Evolutionary conservation across 2,797 vertebrate genomes (phyloP), one percentile per base, ranked within the genome.

Genomic region (Cetoscarus ocellatus): DNA sequence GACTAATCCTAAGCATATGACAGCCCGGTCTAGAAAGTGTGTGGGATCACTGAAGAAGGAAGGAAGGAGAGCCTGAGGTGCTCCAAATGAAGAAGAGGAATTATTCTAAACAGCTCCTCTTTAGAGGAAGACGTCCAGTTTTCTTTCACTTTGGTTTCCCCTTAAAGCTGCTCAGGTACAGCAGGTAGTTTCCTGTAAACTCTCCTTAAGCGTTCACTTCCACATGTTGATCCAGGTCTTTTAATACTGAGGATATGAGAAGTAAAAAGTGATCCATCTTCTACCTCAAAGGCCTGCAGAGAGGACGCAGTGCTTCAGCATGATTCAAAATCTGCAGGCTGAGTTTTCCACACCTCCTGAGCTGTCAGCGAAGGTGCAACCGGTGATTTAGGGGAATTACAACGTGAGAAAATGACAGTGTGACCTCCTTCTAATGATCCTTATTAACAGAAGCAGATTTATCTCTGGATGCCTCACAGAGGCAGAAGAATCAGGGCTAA

Each of bases 1-100:
- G 68, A 56, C 75, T 87, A 90, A 91, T 89, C 82, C 79, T 57
- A 10, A 84, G 53, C 73, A 84, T 87, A 83, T 86, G 88, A 91
- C 67, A 74, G 63, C 35, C 80, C 7, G 67, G 73, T 72, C 52
- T 70, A 62, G 63, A 9, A 72, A 77, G 64, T 48, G 63, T 72
- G 76, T 76, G 83, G 77, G 74, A 70, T 61, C 65, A 11, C 27
- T 42, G 10, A 38, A 35, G 14, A n/a, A 54, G 52, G 14, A n/a
- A 54, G 50, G 67, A 71, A 45, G 17, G 53, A 63, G 79, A 75
- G 74, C 49, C 27, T 34, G 68, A 57, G 58, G 65, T 44, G 39
- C 54, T 65, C 40, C 12, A 34, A 35, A 42, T 39, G 61, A 79
- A 70, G 56, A 40, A 1, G 51, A 27, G 58, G 27, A 57, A 39